A percentile compares a stretch with the other conserved stretches of the same genome.
Conservation (phyloP, 64 coral and sea anemone genomes). For the Porites australiensis region DNA sequence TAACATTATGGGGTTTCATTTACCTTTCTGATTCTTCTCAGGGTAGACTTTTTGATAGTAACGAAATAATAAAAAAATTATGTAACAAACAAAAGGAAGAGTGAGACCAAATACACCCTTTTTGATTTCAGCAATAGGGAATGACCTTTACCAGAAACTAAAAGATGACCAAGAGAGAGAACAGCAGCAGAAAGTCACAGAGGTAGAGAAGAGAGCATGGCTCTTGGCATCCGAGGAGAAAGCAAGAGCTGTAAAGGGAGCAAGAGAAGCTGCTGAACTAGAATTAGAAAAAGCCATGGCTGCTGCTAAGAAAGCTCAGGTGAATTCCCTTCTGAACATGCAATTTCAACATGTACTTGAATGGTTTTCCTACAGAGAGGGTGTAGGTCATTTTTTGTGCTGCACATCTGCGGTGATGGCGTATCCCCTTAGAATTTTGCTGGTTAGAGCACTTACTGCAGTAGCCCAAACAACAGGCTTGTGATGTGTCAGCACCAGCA, state of each 20-base stretch:
- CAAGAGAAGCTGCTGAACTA: slow-evolving; percentile 73
- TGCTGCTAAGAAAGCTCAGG: slow-evolving; percentile 94
- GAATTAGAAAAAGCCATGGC: slow-evolving; percentile 84
- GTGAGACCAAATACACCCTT: not conserved
- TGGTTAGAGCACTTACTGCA: too few species aligned
- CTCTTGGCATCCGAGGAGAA: slow-evolving; percentile 76
- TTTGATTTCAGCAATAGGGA: slow-evolving; percentile 79
- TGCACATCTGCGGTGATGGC: too few species aligned
- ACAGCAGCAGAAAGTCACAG: slow-evolving; percentile 61
- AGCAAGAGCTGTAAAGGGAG: slow-evolving; percentile 88
- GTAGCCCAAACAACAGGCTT: too few species aligned
- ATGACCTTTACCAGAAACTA: slow-evolving; percentile 87
- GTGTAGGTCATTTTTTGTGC: too few species aligned
- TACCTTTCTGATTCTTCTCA: too few species aligned
- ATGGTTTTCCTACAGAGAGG: too few species aligned
- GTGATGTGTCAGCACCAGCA: too few species aligned
- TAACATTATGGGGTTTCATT: too few species aligned
- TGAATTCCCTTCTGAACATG: not conserved
- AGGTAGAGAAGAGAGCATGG: slow-evolving; percentile 72
- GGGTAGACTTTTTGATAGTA: too few species aligned
- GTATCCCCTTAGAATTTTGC: too few species aligned
- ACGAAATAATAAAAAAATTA: too few species aligned
- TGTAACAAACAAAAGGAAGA: too few species aligned
- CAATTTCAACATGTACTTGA: not conserved
- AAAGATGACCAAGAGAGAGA: slow-evolving; percentile 71